phyloP scores from a whole-genome alignment of 2,113 vertebrate species.

The Percina caprodes region DNA sequence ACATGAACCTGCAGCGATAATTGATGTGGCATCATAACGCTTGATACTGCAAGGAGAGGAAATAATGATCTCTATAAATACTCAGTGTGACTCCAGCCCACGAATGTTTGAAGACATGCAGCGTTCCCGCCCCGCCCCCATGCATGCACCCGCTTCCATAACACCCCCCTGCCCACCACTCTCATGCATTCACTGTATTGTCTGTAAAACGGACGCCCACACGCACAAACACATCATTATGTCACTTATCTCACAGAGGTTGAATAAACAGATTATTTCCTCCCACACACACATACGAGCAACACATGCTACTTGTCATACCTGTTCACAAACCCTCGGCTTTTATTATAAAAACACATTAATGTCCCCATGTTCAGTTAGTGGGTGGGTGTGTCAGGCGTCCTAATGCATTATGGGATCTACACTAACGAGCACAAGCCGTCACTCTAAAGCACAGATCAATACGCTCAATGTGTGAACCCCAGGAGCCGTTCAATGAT shows the following conservation, averaged over 20 bases:
- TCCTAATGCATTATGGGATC: slow-evolving; percentile 44
- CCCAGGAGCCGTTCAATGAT: slow-evolving; percentile 13
- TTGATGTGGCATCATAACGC: not conserved
- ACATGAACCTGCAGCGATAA: not conserved
- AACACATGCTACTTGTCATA: not conserved
- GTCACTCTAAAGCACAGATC: slow-evolving; percentile 1
- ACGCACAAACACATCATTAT: slow-evolving; percentile 9
- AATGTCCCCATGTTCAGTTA: rapidly evolving
- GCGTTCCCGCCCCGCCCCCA: not conserved
- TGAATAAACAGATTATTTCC: slow-evolving; percentile 24
- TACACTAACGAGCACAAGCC: not conserved
- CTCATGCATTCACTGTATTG: not conserved
- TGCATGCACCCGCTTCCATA: not conserved
- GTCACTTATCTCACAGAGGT: slow-evolving; percentile 13
- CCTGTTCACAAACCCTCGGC: not conserved
- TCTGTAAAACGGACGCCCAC: slow-evolving; percentile 22
- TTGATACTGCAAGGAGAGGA: not conserved
- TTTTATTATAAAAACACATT: not conserved
- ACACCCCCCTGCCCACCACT: not conserved
- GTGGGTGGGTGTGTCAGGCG: not conserved
- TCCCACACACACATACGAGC: slow-evolving; percentile 19
- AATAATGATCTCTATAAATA: slow-evolving; percentile 7
- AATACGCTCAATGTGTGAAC: slow-evolving; percentile 25
- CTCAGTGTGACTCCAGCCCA: not conserved
- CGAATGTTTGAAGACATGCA: not conserved